Evolutionary conservation across 2,888 invertebrate genomes (phyloP).

Genomic region (Rapana venosa): DNA sequence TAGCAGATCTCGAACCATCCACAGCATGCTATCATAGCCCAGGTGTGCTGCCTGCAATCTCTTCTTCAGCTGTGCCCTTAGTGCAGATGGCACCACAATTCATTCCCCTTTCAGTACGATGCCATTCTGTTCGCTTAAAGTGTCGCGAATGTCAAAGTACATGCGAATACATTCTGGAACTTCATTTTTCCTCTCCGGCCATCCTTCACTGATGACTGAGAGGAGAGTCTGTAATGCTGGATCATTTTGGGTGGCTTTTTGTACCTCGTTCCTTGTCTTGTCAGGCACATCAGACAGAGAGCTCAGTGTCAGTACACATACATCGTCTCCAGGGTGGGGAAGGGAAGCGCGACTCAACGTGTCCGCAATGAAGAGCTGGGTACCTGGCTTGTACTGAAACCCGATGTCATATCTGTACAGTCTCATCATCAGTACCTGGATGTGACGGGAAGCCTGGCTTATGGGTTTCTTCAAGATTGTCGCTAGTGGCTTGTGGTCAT

Average conservation of each 20-base stretch:
- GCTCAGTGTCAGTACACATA: background rate
- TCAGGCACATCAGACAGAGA: conserved; percentile 19
- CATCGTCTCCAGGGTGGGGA: background rate
- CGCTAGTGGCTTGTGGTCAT: conserved; percentile 34
- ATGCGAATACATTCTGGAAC: conserved; percentile 16
- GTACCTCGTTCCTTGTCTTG: background rate
- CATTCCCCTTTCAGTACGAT: conserved; percentile 44
- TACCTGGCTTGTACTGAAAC: conserved; percentile 33
- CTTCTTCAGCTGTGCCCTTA: conserved; percentile 41
- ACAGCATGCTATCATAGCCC: conserved; percentile 46
- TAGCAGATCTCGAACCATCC: conserved; percentile 36
- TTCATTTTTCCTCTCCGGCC: conserved; percentile 36
- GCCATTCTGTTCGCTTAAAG: conserved; percentile 32
- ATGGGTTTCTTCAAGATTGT: conserved; percentile 32
- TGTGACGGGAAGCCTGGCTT: conserved; percentile 3
- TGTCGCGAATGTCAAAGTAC: conserved; percentile 44
- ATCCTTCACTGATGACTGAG: conserved; percentile 34
- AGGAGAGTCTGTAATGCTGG: background rate
- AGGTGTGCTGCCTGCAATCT: conserved; percentile 48
- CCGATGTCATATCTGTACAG: conserved; percentile 24
- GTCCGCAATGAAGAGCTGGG: conserved; percentile 32
- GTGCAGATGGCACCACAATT: conserved; percentile 37
- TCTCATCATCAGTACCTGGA: conserved; percentile 41
- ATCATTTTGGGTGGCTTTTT: conserved; percentile 27
- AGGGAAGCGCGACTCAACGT: conserved; percentile 30